phyloP scores from a whole-genome alignment of 2,797 vertebrate species.

The Onychomys leucogaster region DNA sequence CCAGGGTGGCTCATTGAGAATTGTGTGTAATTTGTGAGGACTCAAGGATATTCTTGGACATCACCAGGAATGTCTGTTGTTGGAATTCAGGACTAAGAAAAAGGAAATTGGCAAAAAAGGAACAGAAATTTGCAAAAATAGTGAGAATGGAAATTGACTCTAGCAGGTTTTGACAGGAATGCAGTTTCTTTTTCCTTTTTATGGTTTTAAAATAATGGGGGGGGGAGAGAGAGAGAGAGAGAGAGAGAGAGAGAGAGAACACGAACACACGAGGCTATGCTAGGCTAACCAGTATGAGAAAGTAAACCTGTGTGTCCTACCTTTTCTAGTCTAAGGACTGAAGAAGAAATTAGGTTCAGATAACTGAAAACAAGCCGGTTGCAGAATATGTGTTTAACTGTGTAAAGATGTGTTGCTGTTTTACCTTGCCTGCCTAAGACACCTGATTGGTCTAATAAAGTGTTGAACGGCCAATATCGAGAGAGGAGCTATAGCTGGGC shows the following conservation, averaged over 20 bases:
- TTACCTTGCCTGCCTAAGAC: neutral
- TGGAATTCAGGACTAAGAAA: neutral
- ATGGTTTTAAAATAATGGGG: neutral
- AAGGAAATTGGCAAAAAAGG: neutral
- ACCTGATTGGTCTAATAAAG: neutral
- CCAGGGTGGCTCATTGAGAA: neutral
- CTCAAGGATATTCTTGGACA: neutral
- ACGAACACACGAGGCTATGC: neutral
- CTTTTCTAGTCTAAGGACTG: neutral
- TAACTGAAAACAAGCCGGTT: neutral
- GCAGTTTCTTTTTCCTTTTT: neutral
- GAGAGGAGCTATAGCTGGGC: neutral
- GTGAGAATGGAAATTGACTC: neutral
- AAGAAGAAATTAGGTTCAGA: neutral
- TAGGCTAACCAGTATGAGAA: neutral
- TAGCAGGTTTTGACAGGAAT: neutral
- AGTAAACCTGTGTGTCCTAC: neutral
- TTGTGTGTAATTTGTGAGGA: neutral
- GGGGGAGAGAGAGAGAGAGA: neutral
- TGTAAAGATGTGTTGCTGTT: neutral
- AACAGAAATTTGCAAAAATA: neutral
- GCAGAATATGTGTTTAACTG: neutral
- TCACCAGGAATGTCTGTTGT: neutral
- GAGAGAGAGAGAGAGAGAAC: neutral
- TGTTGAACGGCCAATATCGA: neutral